Evolutionary conservation across 2,888 invertebrate species (phyloP), one percentile per base, ranked within the genome.

Genomic region (Belgica antarctica): DNA sequence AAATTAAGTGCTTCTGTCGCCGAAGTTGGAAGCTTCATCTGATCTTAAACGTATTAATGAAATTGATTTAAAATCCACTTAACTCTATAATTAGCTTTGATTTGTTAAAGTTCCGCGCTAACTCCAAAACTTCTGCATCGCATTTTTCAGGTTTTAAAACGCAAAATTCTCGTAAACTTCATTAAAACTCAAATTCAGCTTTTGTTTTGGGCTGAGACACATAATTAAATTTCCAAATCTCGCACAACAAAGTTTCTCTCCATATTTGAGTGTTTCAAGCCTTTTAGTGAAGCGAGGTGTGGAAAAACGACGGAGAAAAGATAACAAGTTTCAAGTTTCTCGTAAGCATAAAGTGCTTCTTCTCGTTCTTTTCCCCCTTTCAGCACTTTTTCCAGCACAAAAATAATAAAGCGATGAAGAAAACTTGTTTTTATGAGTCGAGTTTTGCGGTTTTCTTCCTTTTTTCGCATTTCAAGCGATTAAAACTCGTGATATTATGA

Each of bases 221-320:
- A n/a, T 52, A 52, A 52, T 52, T 52, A 52, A 52, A 52, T 22
- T 41, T 41, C n/a, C 15, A 41, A 41, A 41, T 52, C 52, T 52
- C 22, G 22, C 17, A 52, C 52, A 12, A 52, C 8, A 19, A 63
- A 41, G 5, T 41, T 63, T 41, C 63, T n/a, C 12, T 61, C 28
- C 61, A 63, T 36, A 36, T 63, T 63, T 63, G n/a, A 62, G 62
- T 27, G 34, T 63, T 36, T 41, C 25, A 31, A 41, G 41, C 41
- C 36, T 62, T 12, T 36, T 24, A 22, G 36, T 22, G 24, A 62
- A 31, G 19, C 22, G 41, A 63, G 63, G 63, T 63, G 63, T 63
- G 36, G 41, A 63, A 63, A 61, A 63, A 36, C 22, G 41, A 63
- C n/a, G 22, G 24, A 34, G 12, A 24, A 61, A 31, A 52, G 52